Conservation (phyloP, 2,888 invertebrate genomes). For the Ceratothoa steindachneri region DNA sequence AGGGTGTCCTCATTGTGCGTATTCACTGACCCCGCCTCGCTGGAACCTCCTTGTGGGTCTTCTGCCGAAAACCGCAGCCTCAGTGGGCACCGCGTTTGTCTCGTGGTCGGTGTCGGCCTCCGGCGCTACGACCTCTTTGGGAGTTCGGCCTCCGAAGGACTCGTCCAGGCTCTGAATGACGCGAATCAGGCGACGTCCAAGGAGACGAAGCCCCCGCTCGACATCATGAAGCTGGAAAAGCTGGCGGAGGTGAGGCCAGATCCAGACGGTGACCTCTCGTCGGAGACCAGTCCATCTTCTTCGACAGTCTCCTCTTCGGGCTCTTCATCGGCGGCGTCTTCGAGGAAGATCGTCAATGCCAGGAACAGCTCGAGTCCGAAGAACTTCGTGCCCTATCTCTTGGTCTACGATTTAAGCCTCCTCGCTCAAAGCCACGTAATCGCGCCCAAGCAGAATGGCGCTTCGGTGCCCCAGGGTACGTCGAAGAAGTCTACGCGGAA, state of each 20-base stretch:
- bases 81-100: slow-evolving; percentile 49
- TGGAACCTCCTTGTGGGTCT: not conserved
- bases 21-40: slow-evolving; percentile 27
- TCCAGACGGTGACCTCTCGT: slow-evolving; percentile 18
- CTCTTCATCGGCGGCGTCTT: slow-evolving; percentile 20
- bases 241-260: slow-evolving; percentile 6
- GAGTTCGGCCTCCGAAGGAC: slow-evolving; percentile 41
- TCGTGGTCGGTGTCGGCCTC: slow-evolving; percentile 52
- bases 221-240: slow-evolving; percentile 56
- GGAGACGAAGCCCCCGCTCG: slow-evolving; percentile 52
- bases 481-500: slow-evolving; percentile 38
- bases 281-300: not conserved
- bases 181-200: slow-evolving; percentile 66
- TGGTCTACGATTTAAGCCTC: slow-evolving; percentile 33
- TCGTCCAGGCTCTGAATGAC: slow-evolving; percentile 72
- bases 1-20: slow-evolving; percentile 34
- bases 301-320: slow-evolving; percentile 19
- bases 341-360: slow-evolving; percentile 1
- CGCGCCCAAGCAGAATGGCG: not conserved
- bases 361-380: slow-evolving; percentile 24
- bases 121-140: slow-evolving; percentile 41
- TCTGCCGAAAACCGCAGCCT: slow-evolving; percentile 9
- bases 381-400: slow-evolving; percentile 36
- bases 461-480: slow-evolving; percentile 24
- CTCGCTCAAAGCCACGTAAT: slow-evolving; percentile 1